Evolutionary conservation across 2,888 invertebrate genomes (phyloP).

Genomic region (Fabriciana adippe): DNA sequence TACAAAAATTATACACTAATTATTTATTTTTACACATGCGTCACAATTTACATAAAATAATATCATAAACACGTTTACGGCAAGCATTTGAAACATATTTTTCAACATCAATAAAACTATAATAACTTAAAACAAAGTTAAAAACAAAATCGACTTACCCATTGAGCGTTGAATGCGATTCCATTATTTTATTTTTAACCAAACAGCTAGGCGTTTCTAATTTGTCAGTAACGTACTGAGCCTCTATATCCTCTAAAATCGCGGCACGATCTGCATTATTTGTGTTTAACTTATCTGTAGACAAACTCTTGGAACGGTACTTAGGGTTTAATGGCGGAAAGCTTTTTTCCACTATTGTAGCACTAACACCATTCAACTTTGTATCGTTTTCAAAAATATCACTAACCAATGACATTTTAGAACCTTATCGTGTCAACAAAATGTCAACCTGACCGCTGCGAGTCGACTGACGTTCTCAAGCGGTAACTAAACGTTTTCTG

Average conservation of each 20-base stretch:
- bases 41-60: too few species aligned
- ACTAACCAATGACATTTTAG: constrained; percentile 69
- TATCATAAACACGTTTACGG: too few species aligned
- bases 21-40: too few species aligned
- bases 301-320: constrained; percentile 75
- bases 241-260: constrained; percentile 73
- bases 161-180: constrained; percentile 53
- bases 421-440: constrained; percentile 16
- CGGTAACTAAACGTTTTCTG: constrained; percentile 15
- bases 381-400: constrained; percentile 69
- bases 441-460: constrained; percentile 41
- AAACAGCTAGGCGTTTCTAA: constrained; percentile 75
- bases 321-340: constrained; percentile 65
- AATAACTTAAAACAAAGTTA: not conserved
- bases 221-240: constrained; percentile 66
- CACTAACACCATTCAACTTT: constrained; percentile 70
- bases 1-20: too few species aligned
- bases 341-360: constrained; percentile 65
- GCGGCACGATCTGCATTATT: constrained; percentile 72
- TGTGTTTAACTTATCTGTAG: constrained; percentile 78
- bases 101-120: too few species aligned
- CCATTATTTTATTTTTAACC: constrained; percentile 61
- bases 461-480: constrained; percentile 4
- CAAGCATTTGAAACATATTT: not conserved
- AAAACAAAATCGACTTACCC: constrained; percentile 54